Conservation (phyloP, 2,888 invertebrate species). For the Pimpla rufipes region DNA sequence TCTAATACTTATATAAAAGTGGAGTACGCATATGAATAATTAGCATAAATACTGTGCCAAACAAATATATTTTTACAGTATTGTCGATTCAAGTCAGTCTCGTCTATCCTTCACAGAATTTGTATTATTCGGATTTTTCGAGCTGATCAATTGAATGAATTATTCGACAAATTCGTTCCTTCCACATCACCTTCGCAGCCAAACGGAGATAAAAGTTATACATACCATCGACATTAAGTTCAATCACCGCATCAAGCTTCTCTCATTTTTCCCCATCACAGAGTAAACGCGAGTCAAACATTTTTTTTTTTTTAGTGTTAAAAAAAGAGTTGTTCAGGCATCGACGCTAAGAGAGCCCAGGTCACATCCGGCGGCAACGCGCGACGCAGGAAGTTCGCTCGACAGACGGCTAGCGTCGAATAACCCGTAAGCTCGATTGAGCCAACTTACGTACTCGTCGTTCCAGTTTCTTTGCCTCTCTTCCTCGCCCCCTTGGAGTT, state of each 20-base stretch:
- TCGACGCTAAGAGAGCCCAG: background rate
- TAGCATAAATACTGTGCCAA: conserved; percentile 59
- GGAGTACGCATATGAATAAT: background rate
- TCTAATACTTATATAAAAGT: background rate
- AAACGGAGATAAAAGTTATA: background rate
- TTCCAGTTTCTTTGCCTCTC: conserved; percentile 53
- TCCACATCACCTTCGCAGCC: background rate
- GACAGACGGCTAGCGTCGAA: conserved; percentile 60
- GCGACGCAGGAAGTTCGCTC: conserved; percentile 55
- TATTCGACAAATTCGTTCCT: background rate
- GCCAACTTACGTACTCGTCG: conserved; percentile 24
- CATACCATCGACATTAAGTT: conserved; percentile 22
- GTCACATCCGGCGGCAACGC: conserved; percentile 20
- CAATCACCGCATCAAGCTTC: background rate
- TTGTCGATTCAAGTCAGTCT: conserved; percentile 17
- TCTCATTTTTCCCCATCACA: conserved; percentile 4
- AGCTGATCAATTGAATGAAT: conserved; percentile 20
- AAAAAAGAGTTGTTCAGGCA: background rate
- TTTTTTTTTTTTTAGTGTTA: background rate
- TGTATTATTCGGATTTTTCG: conserved; percentile 41
- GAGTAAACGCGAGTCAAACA: background rate
- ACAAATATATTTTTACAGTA: conserved; percentile 55
- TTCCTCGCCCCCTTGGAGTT: background rate
- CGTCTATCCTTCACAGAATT: conserved; percentile 50
- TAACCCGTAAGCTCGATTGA: conserved; percentile 57